Evolutionary conservation across 2,797 vertebrate species (phyloP).

Genomic region (Coranthus polyacanthus): DNA sequence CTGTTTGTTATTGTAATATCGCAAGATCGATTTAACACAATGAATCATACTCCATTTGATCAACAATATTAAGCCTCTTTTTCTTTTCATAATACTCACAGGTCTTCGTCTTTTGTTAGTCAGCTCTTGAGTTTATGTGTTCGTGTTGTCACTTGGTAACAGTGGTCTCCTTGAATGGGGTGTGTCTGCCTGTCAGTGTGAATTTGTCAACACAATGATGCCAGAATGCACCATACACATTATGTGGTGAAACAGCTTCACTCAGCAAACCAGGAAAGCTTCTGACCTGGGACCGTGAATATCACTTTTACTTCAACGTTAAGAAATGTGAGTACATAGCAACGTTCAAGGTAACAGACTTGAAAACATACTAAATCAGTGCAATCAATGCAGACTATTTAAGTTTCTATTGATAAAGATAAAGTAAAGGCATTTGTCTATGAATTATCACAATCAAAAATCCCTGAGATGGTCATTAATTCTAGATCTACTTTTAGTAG

Average conservation of each 20-base stretch:
- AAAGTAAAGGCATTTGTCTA: not conserved
- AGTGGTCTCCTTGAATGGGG: conserved; percentile 49
- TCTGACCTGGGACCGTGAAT: conserved; percentile 23
- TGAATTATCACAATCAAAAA: not conserved
- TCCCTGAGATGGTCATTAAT: not conserved
- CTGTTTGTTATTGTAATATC: no score
- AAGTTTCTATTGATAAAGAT: no score
- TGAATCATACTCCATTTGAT: no score
- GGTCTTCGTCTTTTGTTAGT: conserved; percentile 25
- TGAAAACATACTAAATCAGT: no score
- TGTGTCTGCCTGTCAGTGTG: conserved; percentile 49
- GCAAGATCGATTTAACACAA: no score
- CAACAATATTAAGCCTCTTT: not conserved
- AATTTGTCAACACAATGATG: conserved; percentile 60
- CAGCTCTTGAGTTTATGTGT: conserved; percentile 57
- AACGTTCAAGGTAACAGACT: no score
- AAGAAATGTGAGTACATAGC: no score
- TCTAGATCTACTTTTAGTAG: no score
- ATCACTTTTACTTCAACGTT: not conserved
- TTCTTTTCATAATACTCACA: conserved; percentile 49
- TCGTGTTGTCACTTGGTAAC: conserved; percentile 81
- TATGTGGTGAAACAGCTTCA: conserved; percentile 14
- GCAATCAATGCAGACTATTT: no score
- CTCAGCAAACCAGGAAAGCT: conserved; percentile 21
- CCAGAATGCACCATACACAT: conserved; percentile 27